phyloP scores from a whole-genome alignment of 2,113 vertebrate genomes.

The Dromiciops gliroides region DNA sequence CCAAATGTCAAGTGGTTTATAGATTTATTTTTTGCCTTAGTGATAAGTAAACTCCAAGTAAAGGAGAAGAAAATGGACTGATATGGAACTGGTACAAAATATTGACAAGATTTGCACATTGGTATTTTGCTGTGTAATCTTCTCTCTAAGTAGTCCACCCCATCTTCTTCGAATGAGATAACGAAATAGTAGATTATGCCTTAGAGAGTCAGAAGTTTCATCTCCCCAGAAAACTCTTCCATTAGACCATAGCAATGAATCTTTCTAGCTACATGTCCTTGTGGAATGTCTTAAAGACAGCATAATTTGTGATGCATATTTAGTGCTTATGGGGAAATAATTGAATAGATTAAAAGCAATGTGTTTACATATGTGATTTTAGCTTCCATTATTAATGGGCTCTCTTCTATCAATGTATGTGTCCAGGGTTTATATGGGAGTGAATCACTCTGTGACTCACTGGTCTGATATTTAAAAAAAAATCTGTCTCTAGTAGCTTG shows the following conservation, averaged over 20 bases:
- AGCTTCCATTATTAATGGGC: constrained; percentile 71
- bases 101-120: constrained; percentile 40
- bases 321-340: constrained; percentile 74
- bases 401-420: constrained; percentile 49
- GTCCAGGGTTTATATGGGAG: constrained; percentile 59
- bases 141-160: constrained; percentile 26
- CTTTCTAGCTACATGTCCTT: constrained; percentile 59
- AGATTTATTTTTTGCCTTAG: neutral
- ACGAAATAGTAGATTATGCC: constrained; percentile 36
- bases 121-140: constrained; percentile 18
- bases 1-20: neutral
- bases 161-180: constrained; percentile 48
- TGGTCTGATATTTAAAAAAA: neutral
- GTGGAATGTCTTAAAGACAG: constrained; percentile 65
- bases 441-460: constrained; percentile 38
- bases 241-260: constrained; percentile 73
- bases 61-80: constrained; percentile 50
- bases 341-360: constrained; percentile 73
- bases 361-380: constrained; percentile 75
- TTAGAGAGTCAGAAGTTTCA: constrained; percentile 61
- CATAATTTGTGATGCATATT: constrained; percentile 71
- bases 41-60: constrained; percentile 7
- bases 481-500: neutral
- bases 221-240: constrained; percentile 62
- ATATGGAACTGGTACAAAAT: constrained; percentile 33